Evolutionary conservation across 2,113 vertebrate species (phyloP), one percentile per base, ranked within the genome.

Genomic region (Phalacrocorax aristotelis): DNA sequence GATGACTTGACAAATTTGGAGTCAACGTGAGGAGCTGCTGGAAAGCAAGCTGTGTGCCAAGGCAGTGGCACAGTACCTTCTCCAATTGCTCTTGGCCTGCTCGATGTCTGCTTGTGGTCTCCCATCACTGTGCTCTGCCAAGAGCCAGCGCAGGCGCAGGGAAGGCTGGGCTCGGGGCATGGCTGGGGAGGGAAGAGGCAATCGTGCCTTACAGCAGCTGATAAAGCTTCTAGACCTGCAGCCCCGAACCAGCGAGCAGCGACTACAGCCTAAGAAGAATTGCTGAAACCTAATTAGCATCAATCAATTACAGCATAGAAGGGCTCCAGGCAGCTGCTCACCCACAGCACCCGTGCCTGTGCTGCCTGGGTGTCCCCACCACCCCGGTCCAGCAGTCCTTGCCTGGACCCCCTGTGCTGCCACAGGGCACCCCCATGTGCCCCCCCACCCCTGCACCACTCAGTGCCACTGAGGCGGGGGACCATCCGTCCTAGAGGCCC

Each of bases 261-360:
- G 8, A 8, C 15, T 11, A 3, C 55, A 17, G 77, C 51, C 62
- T 23, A 20, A 13, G 21, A 19, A 40, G 19, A 22, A 11, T 0
- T 1, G 51, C 72, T 6, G 70, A 38, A 38, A 22, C 25, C 32
- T 34, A 17, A 51, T 40, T 32, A 68, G n/a, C 72, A 9, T 17
- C 83, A 0, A 42, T 27, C 36, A 5, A 11, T 34, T 19, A 13
- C 21, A 9, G 75, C 55, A 1, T 38, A 0, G 3, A 1, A 19
- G 22, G 30, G 16, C 36, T 57, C 49, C 36, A 3, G 1, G 32
- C 32, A 0, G n/a, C 58, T 23, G 0, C 54, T 34, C 22, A 12
- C 29, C 78, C 15, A 3, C 40, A 65, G 55, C 38, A 6, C 54
- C 68, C 13, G 22, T 7, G 66, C 44, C 32, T 21, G 5, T 20